Conservation (phyloP, 2,888 invertebrate genomes). For the Acanthosoma haemorrhoidale region DNA sequence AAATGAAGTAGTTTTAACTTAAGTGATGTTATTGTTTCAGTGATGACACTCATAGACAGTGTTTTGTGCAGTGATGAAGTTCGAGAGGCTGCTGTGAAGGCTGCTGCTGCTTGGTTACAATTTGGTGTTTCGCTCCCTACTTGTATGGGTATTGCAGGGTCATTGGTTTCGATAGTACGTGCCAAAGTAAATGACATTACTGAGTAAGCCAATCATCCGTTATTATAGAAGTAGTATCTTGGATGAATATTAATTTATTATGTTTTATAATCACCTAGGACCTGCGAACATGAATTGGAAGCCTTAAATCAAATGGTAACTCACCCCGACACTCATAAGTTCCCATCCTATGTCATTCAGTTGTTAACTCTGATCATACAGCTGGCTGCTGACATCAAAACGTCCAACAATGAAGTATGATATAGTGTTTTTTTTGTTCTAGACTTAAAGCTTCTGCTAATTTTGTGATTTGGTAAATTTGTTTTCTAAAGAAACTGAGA, state of each 20-base stretch:
- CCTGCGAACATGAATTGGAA: constrained; percentile 56
- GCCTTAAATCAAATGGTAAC: constrained; percentile 55
- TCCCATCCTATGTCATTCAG: constrained; percentile 54
- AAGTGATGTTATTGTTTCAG: constrained; percentile 40
- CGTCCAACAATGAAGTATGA: constrained; percentile 47
- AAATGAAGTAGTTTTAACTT: not conserved
- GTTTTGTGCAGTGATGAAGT: constrained; percentile 39
- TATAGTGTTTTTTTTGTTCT: too few species aligned
- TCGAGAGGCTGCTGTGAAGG: constrained; percentile 51
- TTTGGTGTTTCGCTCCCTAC: constrained; percentile 47
- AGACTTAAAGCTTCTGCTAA: too few species aligned
- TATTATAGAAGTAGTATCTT: not conserved
- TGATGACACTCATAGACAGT: constrained; percentile 46
- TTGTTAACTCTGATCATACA: constrained; percentile 51
- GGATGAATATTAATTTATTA: not conserved
- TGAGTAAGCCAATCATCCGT: constrained; percentile 37
- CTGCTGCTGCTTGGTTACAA: constrained; percentile 60
- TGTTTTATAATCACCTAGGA: not conserved
- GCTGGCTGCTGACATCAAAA: constrained; percentile 27
- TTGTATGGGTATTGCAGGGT: constrained; percentile 41
- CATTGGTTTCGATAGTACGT: constrained; percentile 41
- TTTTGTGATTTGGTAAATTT: not conserved
- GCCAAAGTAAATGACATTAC: constrained; percentile 37
- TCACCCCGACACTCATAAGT: constrained; percentile 59
- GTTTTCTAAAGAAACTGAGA: not conserved